Evolutionary conservation across 2,888 invertebrate species (phyloP).

Genomic region (Melikaiella ostensackeni): DNA sequence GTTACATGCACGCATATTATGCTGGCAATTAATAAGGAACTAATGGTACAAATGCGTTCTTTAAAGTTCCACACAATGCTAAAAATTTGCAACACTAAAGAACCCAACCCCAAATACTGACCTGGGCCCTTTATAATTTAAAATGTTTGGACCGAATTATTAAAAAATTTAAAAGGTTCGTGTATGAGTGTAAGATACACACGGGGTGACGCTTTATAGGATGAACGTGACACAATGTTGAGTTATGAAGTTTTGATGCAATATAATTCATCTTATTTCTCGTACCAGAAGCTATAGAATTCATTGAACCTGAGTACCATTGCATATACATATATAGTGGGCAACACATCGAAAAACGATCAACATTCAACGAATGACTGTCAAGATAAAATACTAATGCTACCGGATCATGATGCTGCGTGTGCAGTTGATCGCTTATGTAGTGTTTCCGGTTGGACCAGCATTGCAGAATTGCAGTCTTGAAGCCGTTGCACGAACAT

Average conservation of each 20-base stretch:
- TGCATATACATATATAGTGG: background rate
- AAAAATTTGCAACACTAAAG: no score
- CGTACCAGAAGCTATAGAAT: background rate
- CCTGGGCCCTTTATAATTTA: no score
- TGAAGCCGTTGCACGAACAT: conserved; percentile 30
- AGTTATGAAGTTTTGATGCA: background rate
- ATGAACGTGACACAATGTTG: background rate
- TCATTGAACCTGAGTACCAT: conserved; percentile 20
- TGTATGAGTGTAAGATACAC: no score
- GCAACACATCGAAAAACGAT: conserved; percentile 16
- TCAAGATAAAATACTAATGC: conserved; percentile 34
- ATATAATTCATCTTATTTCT: background rate
- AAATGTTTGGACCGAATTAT: no score
- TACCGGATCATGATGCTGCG: conserved; percentile 38
- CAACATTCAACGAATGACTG: conserved; percentile 30
- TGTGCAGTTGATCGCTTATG: conserved; percentile 18
- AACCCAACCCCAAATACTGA: no score
- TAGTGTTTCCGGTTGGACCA: conserved; percentile 39
- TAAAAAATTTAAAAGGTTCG: no score
- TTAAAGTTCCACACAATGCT: no score
- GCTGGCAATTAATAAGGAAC: no score
- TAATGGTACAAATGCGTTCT: no score
- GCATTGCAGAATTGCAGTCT: conserved; percentile 12
- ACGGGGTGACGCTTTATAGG: no score
- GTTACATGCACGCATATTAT: no score